Conservation (phyloP, 1,140 invertebrate genomes). For the Calliphora vicina region DNA sequence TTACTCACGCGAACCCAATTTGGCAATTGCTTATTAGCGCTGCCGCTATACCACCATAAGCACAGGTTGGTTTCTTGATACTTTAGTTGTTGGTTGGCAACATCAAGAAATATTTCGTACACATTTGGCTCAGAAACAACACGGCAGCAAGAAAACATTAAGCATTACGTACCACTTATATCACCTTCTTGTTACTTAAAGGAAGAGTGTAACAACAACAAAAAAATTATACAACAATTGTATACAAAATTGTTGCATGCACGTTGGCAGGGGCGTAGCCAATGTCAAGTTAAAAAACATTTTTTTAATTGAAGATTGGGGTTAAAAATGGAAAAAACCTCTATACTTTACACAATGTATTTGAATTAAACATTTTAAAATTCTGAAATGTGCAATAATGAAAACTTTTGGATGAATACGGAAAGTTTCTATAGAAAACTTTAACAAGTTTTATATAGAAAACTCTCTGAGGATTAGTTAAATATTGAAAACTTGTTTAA, state of each 20-base stretch:
- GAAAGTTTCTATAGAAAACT: too few relatives aligned
- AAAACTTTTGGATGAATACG: too few relatives aligned
- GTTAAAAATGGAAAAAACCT: neutral
- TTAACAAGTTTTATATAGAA: too few relatives aligned
- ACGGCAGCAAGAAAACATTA: conserved; percentile 30
- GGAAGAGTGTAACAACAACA: neutral
- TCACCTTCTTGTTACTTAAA: conserved; percentile 21
- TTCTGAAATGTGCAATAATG: too few relatives aligned
- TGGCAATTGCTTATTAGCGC: conserved; percentile 62
- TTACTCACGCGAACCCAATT: conserved; percentile 62
- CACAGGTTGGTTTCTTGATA: neutral
- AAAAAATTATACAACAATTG: neutral
- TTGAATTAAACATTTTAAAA: too few relatives aligned
- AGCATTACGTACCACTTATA: conserved; percentile 28
- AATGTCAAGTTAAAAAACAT: neutral
- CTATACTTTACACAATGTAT: too few relatives aligned
- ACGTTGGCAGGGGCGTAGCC: neutral
- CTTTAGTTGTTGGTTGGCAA: neutral
- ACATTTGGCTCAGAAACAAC: neutral
- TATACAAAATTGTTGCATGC: neutral
- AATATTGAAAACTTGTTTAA: too few relatives aligned
- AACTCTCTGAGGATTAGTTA: too few relatives aligned
- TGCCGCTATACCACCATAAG: conserved; percentile 41
- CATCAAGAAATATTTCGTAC: neutral
- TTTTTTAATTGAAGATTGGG: neutral